Percentiles rank a stretch among this genome's conserved stretches.
Conservation (phyloP, 2,888 invertebrate genomes). For the Megaustenia siamemsis region DNA sequence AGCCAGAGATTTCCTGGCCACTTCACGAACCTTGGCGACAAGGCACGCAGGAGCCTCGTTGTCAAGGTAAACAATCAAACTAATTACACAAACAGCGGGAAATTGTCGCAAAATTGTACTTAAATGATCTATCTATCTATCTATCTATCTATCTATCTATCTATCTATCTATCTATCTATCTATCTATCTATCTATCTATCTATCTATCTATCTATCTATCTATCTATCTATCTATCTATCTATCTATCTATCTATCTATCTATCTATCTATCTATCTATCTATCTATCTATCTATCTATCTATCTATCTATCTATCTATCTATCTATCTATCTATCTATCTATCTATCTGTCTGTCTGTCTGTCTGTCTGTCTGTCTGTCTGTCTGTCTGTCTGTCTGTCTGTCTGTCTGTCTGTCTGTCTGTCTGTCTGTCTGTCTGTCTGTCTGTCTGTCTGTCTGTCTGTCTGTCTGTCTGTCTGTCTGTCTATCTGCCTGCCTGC, state of each 20-base stretch:
- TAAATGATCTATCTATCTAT: background rate
- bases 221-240: background rate
- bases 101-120: too few relatives aligned
- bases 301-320: too few relatives aligned
- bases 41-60: background rate
- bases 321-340: too few relatives aligned
- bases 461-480: too few relatives aligned
- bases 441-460: too few relatives aligned
- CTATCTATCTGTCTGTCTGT: too few relatives aligned
- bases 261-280: background rate
- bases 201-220: conserved; percentile 2
- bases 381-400: background rate
- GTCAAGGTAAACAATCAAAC: background rate
- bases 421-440: too few relatives aligned
- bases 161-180: conserved; percentile 15
- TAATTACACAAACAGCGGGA: too few relatives aligned
- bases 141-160: conserved; percentile 15
- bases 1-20: background rate
- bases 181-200: conserved; percentile 15
- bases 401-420: conserved; percentile 14
- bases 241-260: background rate
- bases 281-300: background rate
- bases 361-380: conserved; percentile 1
- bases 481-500: too few relatives aligned
- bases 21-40: conserved; percentile 12